Percentiles rank a stretch among this genome's conserved stretches.
These are phyloP conservation scores for Sminthurides aquaticus DNA, from an alignment of 2,888 invertebrate species.

Conservation along the genomic window DNA sequence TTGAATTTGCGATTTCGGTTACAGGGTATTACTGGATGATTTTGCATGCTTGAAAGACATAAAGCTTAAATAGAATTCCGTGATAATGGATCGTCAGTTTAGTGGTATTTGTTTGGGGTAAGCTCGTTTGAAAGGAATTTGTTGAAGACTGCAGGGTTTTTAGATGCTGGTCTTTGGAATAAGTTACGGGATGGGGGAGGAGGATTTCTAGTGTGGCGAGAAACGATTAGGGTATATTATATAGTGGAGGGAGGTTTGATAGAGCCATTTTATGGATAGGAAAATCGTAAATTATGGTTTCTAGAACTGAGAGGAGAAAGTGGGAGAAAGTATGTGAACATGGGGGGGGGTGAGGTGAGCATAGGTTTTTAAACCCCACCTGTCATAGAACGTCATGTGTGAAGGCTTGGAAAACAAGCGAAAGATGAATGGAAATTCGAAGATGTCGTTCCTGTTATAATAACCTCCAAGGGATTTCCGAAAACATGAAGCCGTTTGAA, in stretches of 20 bases:
- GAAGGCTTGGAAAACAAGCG: not conserved
- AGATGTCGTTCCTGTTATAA: too few relatives aligned
- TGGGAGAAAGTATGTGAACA: too few relatives aligned
- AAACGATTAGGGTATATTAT: not conserved
- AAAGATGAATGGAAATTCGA: not conserved
- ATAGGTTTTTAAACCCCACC: not conserved
- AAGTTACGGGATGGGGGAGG: too few relatives aligned
- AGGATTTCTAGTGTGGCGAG: too few relatives aligned
- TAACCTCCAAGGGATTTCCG: too few relatives aligned
- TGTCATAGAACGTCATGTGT: not conserved
- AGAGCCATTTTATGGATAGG: not conserved
- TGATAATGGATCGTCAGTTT: not conserved
- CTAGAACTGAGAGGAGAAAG: too few relatives aligned
- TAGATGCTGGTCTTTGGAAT: too few relatives aligned
- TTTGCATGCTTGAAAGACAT: not conserved
- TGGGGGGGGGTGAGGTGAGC: too few relatives aligned
- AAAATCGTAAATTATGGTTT: not conserved
- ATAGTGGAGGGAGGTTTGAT: not conserved
- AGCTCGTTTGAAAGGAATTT: not conserved
- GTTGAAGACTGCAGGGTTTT: too few relatives aligned
- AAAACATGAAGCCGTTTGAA: too few relatives aligned
- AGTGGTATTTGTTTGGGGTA: not conserved
- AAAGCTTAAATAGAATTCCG: not conserved
- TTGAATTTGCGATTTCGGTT: too few relatives aligned
- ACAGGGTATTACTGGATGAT: too few relatives aligned